These are phyloP conservation scores for Coregonus sp. DNA, from an alignment of 2,797 vertebrate genomes.

Conservation along the genomic window DNA sequence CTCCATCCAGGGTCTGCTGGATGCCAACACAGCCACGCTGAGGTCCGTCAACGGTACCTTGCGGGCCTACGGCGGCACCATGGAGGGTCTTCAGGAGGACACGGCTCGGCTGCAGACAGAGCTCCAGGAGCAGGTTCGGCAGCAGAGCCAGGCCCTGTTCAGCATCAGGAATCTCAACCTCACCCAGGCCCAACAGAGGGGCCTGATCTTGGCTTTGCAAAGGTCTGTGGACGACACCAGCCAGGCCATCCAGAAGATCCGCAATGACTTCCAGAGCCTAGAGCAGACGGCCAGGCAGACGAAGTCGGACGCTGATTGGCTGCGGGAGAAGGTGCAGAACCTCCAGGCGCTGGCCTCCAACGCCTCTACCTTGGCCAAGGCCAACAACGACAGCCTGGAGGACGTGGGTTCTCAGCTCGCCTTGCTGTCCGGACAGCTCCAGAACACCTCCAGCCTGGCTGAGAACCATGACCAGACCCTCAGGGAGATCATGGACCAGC, in stretches of 20 bases:
- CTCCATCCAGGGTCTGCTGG: conserved; percentile 84
- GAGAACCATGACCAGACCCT: conserved; percentile 87
- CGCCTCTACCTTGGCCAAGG: conserved; percentile 83
- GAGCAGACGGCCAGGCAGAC: conserved; percentile 88
- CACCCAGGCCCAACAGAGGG: conserved; percentile 89
- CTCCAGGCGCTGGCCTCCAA: conserved; percentile 84
- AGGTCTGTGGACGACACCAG: conserved; percentile 87
- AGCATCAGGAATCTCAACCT: conserved; percentile 88
- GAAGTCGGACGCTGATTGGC: conserved; percentile 86
- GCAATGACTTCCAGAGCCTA: conserved; percentile 86
- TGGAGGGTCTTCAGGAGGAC: conserved; percentile 85
- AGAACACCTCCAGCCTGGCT: conserved; percentile 85
- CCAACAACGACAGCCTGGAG: conserved; percentile 89
- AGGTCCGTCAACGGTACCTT: conserved; percentile 87
- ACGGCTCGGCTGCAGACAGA: conserved; percentile 84
- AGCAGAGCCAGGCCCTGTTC: conserved; percentile 82
- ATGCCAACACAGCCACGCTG: conserved; percentile 85
- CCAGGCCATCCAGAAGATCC: conserved; percentile 86
- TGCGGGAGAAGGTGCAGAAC: conserved; percentile 87
- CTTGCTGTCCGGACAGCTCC: conserved; percentile 82
- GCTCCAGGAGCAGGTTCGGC: conserved; percentile 84
- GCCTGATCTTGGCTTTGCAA: conserved; percentile 82
- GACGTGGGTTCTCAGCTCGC: conserved; percentile 86
- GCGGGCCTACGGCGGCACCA: conserved; percentile 80
- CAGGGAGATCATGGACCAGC: conserved; percentile 85